Base-by-base conservation (phyloP, 37 sponge, comb jelly and placozoan genomes). In the Eunapius fragilis region DNA sequence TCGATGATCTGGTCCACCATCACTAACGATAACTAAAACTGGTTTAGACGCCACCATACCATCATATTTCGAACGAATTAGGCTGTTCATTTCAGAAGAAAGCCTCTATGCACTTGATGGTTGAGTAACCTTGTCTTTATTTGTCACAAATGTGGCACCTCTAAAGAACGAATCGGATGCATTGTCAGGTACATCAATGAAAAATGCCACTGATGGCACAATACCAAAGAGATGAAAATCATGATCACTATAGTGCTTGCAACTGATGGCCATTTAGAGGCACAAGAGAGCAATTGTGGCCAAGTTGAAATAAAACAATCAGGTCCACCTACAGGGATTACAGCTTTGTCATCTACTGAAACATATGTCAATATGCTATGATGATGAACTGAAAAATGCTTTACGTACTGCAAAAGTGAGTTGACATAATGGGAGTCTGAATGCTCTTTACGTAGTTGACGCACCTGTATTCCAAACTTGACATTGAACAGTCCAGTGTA, bases 401-500 rank as follows among this genome's bases (percentile, higher is more conserved):
- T 17, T 23, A 36, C 71, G 25, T 77, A 77, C 45, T 71, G 67
- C 24, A 71, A 25, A n/a, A 86, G 37, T 11, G 69, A 50, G 9
- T 4, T 75, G 3, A 78, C 78, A 41, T 80, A 87, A 26, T 87
- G 41, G 3, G 70, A 78, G 27, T 87, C 80, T 32, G 80, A 71
- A 33, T 85, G 78, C 0, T 25, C 31, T 38, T 68, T 36, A 68
- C 70, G 86, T 23, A 85, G 31, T 75, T 80, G 87, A 3, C 87
- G 35, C 5, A 25, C 25, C 37, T 87, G 87, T 19, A 87, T 74
- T 28, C 74, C 80, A 87, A 28, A 87, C 38, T 79, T 78, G 9
- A 87, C 80, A 37, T 87, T 25, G n/a, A 80, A 87, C 35, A 33
- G 27, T 10, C 87, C 87, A 87, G 80, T 87, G 79, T 87, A 80